Evolutionary conservation across 1,140 invertebrate genomes (phyloP).

Genomic region (Diprion similis): DNA sequence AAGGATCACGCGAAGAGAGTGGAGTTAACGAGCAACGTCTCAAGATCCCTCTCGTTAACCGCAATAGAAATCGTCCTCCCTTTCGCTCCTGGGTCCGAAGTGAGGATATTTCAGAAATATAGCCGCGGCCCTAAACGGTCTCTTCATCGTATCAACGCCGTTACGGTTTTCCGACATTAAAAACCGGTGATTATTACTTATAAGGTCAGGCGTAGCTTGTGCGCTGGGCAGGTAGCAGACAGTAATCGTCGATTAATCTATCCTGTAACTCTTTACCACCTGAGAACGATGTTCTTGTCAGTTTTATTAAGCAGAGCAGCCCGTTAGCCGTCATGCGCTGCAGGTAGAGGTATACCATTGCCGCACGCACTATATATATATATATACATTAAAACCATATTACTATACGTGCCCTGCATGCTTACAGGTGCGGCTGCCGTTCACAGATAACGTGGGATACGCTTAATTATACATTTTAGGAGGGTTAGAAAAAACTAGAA

Average conservation of each 20-base stretch:
- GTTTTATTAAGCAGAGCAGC: neutral
- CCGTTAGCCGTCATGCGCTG: neutral
- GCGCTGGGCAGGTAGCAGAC: neutral
- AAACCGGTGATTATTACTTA: neutral
- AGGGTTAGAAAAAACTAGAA: neutral
- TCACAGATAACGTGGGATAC: neutral
- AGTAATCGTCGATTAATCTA: neutral
- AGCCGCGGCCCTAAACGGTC: neutral
- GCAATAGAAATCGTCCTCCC: too few relatives aligned
- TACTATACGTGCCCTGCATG: neutral
- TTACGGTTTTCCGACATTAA: neutral
- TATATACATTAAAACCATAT: too few relatives aligned
- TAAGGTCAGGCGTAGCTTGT: neutral
- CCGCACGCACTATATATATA: neutral
- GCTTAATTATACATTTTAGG: slow-evolving; percentile 1
- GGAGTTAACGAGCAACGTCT: too few relatives aligned
- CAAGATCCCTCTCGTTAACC: too few relatives aligned
- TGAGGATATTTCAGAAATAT: neutral
- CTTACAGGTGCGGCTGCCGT: neutral
- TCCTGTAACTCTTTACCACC: neutral
- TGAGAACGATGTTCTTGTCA: neutral
- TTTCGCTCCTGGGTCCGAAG: neutral
- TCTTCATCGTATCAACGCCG: neutral
- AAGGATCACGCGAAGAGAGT: too few relatives aligned
- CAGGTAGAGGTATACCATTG: neutral